phyloP scores from a whole-genome alignment of 2,797 vertebrate species.

The Clarias pachynema region DNA sequence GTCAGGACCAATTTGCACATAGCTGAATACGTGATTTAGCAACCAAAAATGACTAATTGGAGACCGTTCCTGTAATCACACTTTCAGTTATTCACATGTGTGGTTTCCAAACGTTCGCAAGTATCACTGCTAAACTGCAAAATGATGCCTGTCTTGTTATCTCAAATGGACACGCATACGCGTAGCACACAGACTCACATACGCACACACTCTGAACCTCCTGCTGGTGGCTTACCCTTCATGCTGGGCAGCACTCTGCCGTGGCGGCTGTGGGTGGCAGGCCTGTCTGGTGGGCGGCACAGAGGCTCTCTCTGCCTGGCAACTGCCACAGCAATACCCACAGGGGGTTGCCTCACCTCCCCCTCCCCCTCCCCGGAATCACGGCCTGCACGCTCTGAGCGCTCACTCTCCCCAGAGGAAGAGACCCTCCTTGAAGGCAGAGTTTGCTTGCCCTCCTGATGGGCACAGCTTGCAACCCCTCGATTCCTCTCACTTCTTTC shows the following conservation, averaged over 20 bases:
- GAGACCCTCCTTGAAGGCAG: conserved; percentile 78
- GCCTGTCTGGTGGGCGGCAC: conserved; percentile 79
- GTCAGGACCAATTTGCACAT: conserved; percentile 44
- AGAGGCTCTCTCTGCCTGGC: conserved; percentile 86
- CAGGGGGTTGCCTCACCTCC: conserved; percentile 92
- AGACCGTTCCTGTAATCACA: conserved; percentile 48
- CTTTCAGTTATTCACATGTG: conserved; percentile 35
- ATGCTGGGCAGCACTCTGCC: conserved; percentile 76
- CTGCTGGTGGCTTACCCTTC: conserved; percentile 76
- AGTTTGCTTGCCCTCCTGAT: conserved; percentile 78
- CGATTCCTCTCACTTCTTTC: conserved; percentile 68
- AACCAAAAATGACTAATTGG: conserved; percentile 51
- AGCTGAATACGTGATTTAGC: conserved; percentile 47
- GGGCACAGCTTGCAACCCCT: conserved; percentile 71
- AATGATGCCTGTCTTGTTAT: conserved; percentile 47
- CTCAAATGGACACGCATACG: conserved; percentile 38
- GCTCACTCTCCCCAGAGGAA: conserved; percentile 80
- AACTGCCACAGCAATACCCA: conserved; percentile 92
- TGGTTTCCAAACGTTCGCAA: conserved; percentile 53
- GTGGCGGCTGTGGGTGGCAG: conserved; percentile 77
- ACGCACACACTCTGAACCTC: conserved; percentile 55
- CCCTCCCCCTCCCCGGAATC: conserved; percentile 80
- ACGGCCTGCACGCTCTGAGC: conserved; percentile 68
- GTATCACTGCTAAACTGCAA: conserved; percentile 41
- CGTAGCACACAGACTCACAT: conserved; percentile 35